Conservation (phyloP, 1,140 invertebrate genomes). For the Pachypeltis micranthus region DNA sequence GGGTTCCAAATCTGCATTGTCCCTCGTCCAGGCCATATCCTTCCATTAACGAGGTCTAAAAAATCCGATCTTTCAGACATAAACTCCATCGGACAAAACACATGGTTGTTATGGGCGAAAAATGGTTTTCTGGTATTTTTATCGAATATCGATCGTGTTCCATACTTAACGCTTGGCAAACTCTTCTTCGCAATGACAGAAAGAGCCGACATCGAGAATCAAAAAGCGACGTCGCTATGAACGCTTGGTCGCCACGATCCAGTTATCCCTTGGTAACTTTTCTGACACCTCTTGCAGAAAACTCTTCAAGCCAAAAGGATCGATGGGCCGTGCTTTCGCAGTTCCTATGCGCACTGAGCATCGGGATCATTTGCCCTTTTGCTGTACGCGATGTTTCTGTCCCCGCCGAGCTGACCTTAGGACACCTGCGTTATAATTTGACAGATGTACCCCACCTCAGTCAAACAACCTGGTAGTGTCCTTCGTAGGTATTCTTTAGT, state of each 20-base stretch:
- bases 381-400: constrained; percentile 73
- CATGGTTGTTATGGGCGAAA: too few relatives aligned
- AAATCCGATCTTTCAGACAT: too few relatives aligned
- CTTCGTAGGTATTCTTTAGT: too few relatives aligned
- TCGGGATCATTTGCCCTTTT: constrained; percentile 73
- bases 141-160: too few relatives aligned
- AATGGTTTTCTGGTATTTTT: too few relatives aligned
- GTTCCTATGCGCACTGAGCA: constrained; percentile 61
- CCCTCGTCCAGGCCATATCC: too few relatives aligned
- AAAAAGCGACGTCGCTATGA: constrained; percentile 75
- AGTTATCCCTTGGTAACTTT: constrained; percentile 79
- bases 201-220: constrained; percentile 77
- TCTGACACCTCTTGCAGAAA: constrained; percentile 69
- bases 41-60: too few relatives aligned
- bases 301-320: constrained; percentile 62
- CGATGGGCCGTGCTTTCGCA: constrained; percentile 67
- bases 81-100: too few relatives aligned
- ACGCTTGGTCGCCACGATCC: constrained; percentile 72
- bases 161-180: constrained; percentile 71
- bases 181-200: constrained; percentile 78
- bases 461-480: constrained; percentile 65
- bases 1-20: too few relatives aligned
- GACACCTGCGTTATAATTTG: constrained; percentile 77
- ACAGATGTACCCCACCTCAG: constrained; percentile 68
- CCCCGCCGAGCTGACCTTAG: constrained; percentile 70